Conservation (phyloP, 2,113 vertebrate genomes). For the Nibea albiflora region DNA sequence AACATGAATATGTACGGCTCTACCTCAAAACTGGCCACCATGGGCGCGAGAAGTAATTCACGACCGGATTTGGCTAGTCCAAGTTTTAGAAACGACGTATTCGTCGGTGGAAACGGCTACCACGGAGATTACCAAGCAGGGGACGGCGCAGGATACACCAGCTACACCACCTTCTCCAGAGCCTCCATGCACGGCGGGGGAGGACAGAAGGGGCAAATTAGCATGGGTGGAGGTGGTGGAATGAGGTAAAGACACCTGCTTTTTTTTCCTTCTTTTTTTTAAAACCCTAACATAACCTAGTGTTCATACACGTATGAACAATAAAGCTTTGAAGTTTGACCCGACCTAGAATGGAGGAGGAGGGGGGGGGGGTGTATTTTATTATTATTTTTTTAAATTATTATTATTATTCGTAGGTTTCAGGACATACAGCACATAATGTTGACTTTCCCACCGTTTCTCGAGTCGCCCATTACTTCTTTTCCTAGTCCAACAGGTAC, state of each 20-base stretch:
- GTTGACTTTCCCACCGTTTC: no score
- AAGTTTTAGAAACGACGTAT: constrained; percentile 52
- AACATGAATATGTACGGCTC: constrained; percentile 78
- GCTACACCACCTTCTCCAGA: constrained; percentile 46
- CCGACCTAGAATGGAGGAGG: no score
- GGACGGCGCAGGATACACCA: constrained; percentile 43
- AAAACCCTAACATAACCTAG: no score
- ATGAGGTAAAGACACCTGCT: constrained; percentile 68
- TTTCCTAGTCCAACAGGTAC: no score
- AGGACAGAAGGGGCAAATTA: constrained; percentile 5
- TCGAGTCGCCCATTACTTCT: no score
- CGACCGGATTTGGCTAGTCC: constrained; percentile 68
- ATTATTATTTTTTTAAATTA: no score
- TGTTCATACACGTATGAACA: no score
- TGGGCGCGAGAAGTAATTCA: constrained; percentile 69
- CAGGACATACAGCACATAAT: no score
- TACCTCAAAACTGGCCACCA: constrained; percentile 20
- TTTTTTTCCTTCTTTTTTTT: background rate
- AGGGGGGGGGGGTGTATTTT: no score
- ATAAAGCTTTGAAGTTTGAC: no score
- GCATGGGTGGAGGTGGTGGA: constrained; percentile 10
- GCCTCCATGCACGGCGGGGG: constrained; percentile 67
- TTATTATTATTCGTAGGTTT: no score
- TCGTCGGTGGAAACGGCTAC: constrained; percentile 67
- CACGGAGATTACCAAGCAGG: constrained; percentile 33